Evolutionary conservation across 2,888 invertebrate genomes (phyloP), one percentile per base, ranked within the genome.

Genomic region (Eueremaeus valkanovi): DNA sequence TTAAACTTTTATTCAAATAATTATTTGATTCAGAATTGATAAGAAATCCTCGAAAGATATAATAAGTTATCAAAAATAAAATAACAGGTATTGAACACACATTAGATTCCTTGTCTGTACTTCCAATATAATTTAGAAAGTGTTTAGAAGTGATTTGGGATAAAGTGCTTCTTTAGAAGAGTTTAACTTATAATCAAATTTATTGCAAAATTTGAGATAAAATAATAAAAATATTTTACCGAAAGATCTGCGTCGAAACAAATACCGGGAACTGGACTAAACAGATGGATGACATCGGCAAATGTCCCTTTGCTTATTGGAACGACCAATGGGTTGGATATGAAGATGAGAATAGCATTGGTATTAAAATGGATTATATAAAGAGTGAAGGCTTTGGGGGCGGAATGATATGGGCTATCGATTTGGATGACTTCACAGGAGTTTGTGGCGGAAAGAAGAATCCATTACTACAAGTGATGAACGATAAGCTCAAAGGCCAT

Each of bases 341-440:
- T 81, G 94, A 93, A 82, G 89, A 93, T 82, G 87, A 88, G 0
- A 87, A 87, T 81, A 93, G 92, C 79, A 87, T 94, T 0, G 89
- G 91, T 83, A 90, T 92, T 80, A 95, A 95, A 85, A 92, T 93
- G 92, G 90, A 93, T 82, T 94, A 88, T 86, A 91, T 94, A 79
- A 92, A 90, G 82, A 81, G 87, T 75, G 91, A 90, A 82, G 92
- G 92, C 0, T 91, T 91, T 81, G 89, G 89, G 0, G 94, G 94
- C 0, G 93, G 92, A 0, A 94, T 94, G 94, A 90, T 89, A 24
- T 94, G 94, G 94, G 93, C 94, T 31, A 89, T 93, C 68, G 92
- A 92, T 80, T 92, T 93, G 93, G 94, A 95, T 77, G 94, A 94
- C 83, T 94, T 93, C 82, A 87, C 87, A 76, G 93, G 94, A 83